These are phyloP conservation scores for Apistogramma diplotaenia DNA, from an alignment of 2,113 vertebrate species.

Conservation along the genomic window DNA sequence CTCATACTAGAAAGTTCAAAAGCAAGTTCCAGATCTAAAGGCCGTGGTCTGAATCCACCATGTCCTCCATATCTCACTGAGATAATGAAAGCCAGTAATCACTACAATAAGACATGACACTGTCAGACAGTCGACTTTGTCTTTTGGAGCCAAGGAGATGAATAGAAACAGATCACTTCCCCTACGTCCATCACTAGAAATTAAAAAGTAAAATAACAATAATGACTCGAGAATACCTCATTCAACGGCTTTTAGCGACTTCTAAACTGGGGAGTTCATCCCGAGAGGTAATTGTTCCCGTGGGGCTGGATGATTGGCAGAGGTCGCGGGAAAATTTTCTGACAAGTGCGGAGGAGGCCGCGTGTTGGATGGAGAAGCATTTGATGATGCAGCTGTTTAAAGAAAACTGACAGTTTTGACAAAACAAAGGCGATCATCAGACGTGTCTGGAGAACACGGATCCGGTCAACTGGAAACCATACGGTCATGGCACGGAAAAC, in stretches of 20 bases:
- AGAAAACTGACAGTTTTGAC: slow-evolving; percentile 46
- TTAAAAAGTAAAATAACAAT: slow-evolving; percentile 23
- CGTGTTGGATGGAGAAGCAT: slow-evolving; percentile 14
- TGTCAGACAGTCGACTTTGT: neutral
- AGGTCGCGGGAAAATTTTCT: neutral
- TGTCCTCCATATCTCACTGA: slow-evolving; percentile 10
- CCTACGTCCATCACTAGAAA: neutral
- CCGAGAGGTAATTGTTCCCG: slow-evolving; percentile 28
- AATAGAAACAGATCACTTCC: slow-evolving; percentile 26
- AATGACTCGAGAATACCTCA: slow-evolving; percentile 31
- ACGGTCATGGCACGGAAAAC: slow-evolving; percentile 1
- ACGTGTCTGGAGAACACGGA: slow-evolving; percentile 47
- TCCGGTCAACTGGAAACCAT: slow-evolving; percentile 34
- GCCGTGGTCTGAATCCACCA: neutral
- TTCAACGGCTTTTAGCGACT: slow-evolving; percentile 14
- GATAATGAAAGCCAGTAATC: slow-evolving; percentile 7
- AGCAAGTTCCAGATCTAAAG: neutral
- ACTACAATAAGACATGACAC: slow-evolving; percentile 33
- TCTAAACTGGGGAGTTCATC: slow-evolving; percentile 47
- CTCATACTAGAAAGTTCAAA: slow-evolving; percentile 10
- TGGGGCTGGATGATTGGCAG: neutral
- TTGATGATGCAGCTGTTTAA: slow-evolving; percentile 48
- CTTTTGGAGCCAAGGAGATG: slow-evolving; percentile 16
- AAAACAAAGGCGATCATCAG: slow-evolving; percentile 44
- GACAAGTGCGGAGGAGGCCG: slow-evolving; percentile 1